Evolutionary conservation across 2,888 invertebrate genomes (phyloP).

Genomic region (Amphimallon solstitiale): DNA sequence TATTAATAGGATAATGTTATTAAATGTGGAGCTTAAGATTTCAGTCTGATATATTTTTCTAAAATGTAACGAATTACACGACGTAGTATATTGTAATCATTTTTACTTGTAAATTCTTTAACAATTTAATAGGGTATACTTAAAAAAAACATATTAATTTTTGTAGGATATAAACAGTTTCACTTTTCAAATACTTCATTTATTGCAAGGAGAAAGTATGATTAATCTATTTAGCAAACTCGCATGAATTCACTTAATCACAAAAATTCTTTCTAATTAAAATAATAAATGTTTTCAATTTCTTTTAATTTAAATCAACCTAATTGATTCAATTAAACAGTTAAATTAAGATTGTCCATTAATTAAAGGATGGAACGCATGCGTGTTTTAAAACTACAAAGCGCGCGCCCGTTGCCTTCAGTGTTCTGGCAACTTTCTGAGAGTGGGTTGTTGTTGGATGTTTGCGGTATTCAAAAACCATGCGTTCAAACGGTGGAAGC

Average conservation of each 20-base stretch:
- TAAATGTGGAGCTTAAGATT: too few species aligned
- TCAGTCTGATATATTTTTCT: too few species aligned
- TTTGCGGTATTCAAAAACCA: conserved; percentile 26
- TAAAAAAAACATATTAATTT: too few species aligned
- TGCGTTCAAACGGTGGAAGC: conserved; percentile 19
- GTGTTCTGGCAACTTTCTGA: conserved; percentile 21
- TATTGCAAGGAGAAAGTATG: too few species aligned
- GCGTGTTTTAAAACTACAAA: conserved; percentile 17
- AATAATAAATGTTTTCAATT: conserved; percentile 18
- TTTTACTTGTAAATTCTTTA: too few species aligned
- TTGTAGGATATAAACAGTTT: too few species aligned
- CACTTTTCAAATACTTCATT: too few species aligned
- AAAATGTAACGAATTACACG: too few species aligned
- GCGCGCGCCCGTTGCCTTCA: conserved; percentile 26
- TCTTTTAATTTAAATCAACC: conserved; percentile 17
- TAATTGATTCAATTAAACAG: conserved; percentile 33
- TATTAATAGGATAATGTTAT: too few species aligned
- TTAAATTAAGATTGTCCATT: conserved; percentile 35
- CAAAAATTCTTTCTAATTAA: conserved; percentile 3
- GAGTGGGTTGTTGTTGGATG: conserved; percentile 20
- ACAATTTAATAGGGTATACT: too few species aligned
- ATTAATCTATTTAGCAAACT: too few species aligned
- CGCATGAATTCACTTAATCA: neutral
- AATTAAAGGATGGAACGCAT: conserved; percentile 33
- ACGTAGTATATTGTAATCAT: too few species aligned